These are phyloP conservation scores for Calliphora vomitoria DNA, from an alignment of 2,888 invertebrate species.

Conservation along the genomic window DNA sequence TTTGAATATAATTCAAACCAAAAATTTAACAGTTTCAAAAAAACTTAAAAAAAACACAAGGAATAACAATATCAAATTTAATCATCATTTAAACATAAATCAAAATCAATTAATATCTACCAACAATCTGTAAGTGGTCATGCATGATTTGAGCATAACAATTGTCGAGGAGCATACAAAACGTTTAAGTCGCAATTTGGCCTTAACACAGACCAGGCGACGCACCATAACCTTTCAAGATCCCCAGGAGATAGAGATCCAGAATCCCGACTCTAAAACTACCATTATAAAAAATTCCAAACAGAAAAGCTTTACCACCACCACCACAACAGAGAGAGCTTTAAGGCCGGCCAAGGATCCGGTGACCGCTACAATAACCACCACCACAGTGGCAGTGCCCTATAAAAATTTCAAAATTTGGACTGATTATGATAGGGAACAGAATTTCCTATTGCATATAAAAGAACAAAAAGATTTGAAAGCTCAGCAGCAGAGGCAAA, in stretches of 20 bases:
- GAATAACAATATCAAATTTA: not conserved
- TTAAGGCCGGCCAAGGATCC: slow-evolving; percentile 65
- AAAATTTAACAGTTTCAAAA: not conserved
- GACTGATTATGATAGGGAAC: slow-evolving; percentile 72
- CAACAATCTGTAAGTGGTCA: slow-evolving; percentile 59
- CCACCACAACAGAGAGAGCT: slow-evolving; percentile 57
- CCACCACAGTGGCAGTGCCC: slow-evolving; percentile 72
- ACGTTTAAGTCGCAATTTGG: slow-evolving; percentile 75
- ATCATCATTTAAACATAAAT: not conserved
- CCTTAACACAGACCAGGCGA: slow-evolving; percentile 74
- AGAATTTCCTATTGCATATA: slow-evolving; percentile 72
- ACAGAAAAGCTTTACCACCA: slow-evolving; percentile 66
- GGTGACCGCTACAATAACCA: slow-evolving; percentile 53
- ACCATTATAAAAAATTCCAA: slow-evolving; percentile 64
- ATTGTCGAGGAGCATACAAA: slow-evolving; percentile 76
- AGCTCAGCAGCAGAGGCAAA: slow-evolving; percentile 3
- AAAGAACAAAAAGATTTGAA: slow-evolving; percentile 64
- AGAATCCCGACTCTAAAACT: slow-evolving; percentile 51
- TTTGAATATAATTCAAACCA: not conserved
- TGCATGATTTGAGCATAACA: slow-evolving; percentile 76
- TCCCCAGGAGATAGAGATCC: slow-evolving; percentile 59
- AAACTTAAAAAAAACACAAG: not conserved
- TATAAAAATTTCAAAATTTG: slow-evolving; percentile 74
- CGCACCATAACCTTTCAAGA: slow-evolving; percentile 76
- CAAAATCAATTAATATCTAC: not conserved